These are phyloP conservation scores for Callorhinus ursinus DNA, from an alignment of 2,113 vertebrate genomes.

Conservation along the genomic window DNA sequence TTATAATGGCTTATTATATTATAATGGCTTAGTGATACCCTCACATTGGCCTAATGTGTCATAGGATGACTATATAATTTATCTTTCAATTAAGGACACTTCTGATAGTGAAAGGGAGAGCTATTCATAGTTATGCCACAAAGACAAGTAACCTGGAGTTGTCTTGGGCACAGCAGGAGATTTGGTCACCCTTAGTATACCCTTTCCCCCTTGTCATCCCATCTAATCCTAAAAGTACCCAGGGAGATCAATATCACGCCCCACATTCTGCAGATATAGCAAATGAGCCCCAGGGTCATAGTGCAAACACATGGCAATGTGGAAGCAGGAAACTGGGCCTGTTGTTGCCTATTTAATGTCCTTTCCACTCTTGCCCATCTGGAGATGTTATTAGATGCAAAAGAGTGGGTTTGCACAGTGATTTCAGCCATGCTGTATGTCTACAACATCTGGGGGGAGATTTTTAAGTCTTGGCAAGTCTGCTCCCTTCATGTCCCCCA, in stretches of 20 bases:
- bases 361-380: neutral
- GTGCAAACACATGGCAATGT: neutral
- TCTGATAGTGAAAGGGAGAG: neutral
- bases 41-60: neutral
- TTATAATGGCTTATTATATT: neutral
- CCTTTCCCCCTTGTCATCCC: neutral
- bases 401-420: neutral
- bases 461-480: neutral
- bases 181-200: no score
- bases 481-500: rapidly evolving
- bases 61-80: neutral
- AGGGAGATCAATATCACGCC: neutral
- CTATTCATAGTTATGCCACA: neutral
- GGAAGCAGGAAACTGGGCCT: neutral
- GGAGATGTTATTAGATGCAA: neutral
- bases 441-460: neutral
- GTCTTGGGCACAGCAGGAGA: neutral
- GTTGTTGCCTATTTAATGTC: neutral
- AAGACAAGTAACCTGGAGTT: neutral
- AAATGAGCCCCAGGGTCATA: neutral
- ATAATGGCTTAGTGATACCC: neutral
- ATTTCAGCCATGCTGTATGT: neutral
- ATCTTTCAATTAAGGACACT: neutral
- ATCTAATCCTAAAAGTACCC: neutral
- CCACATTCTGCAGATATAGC: neutral